phyloP scores from a whole-genome alignment of 2,797 vertebrate genomes.

The Sebastiscus tertius region DNA sequence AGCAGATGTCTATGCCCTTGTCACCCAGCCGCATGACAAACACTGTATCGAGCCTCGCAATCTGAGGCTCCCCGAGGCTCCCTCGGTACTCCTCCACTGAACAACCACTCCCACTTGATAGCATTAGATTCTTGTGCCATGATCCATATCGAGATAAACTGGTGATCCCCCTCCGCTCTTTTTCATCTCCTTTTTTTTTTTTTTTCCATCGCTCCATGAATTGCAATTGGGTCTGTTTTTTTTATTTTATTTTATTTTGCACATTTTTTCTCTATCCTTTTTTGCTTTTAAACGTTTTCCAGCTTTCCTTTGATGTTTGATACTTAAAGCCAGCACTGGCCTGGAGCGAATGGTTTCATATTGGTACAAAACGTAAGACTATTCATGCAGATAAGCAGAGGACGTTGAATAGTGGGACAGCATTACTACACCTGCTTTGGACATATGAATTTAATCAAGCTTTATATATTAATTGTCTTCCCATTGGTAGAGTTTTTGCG shows the following conservation, averaged over 20 bases:
- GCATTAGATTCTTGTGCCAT: conserved; percentile 58
- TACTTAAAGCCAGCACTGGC: conserved; percentile 31
- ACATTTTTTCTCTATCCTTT: not conserved
- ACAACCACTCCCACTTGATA: conserved; percentile 64
- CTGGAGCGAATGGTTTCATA: conserved; percentile 52
- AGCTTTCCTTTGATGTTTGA: conserved; percentile 47
- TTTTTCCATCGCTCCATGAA: conserved; percentile 23
- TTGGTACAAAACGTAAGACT: conserved; percentile 32
- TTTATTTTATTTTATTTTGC: not conserved
- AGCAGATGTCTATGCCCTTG: conserved; percentile 71
- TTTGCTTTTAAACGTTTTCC: conserved; percentile 35
- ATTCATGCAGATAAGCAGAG: conserved; percentile 53
- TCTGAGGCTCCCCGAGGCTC: conserved; percentile 60
- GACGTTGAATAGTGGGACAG: conserved; percentile 35
- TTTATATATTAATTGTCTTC: conserved; percentile 33
- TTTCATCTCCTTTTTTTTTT: conserved; percentile 26
- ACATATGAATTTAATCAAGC: conserved; percentile 33
- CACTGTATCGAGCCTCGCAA: conserved; percentile 65
- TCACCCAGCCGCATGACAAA: conserved; percentile 70
- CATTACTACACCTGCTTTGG: conserved; percentile 27
- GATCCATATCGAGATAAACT: conserved; percentile 64
- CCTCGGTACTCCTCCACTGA: conserved; percentile 54
- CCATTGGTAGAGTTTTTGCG: conserved; percentile 21
- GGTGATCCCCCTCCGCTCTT: conserved; percentile 21
- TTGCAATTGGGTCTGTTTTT: conserved; percentile 13